Evolutionary conservation across 2,888 invertebrate genomes (phyloP).

Genomic region (Trissolcus japonicus): DNA sequence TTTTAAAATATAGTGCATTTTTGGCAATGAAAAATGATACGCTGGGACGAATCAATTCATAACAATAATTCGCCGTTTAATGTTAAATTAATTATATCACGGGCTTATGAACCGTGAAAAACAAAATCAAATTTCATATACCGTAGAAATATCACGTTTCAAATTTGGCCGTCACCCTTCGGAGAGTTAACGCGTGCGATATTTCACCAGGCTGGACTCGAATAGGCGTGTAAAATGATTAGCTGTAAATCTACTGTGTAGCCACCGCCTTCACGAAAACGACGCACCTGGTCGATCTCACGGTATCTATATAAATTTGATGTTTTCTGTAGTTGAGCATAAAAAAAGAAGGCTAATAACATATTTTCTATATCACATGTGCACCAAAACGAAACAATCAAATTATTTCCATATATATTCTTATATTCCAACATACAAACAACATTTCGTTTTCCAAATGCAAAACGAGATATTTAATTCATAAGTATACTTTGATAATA

Average conservation of each 20-base stretch:
- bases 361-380: slow-evolving; percentile 55
- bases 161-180: slow-evolving; percentile 55
- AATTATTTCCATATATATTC: no score
- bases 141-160: slow-evolving; percentile 49
- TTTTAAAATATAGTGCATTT: not conserved
- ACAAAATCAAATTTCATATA: slow-evolving; percentile 49
- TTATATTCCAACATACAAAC: no score
- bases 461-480: no score
- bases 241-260: slow-evolving; percentile 74
- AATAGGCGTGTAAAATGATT: slow-evolving; percentile 75
- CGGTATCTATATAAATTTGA: slow-evolving; percentile 62
- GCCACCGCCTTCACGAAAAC: slow-evolving; percentile 64
- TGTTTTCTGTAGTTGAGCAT: slow-evolving; percentile 57
- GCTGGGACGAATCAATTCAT: slow-evolving; percentile 10
- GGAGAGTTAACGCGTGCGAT: slow-evolving; percentile 61
- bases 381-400: not conserved
- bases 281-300: slow-evolving; percentile 70
- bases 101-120: slow-evolving; percentile 47
- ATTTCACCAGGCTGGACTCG: slow-evolving; percentile 64
- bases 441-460: no score
- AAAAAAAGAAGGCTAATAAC: slow-evolving; percentile 45
- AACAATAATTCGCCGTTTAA: slow-evolving; percentile 14
- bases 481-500: no score
- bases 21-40: slow-evolving; percentile 25
- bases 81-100: slow-evolving; percentile 42